Percentiles rank a stretch among this genome's conserved stretches.
Evolutionary conservation across 2,888 invertebrate genomes (phyloP).

Genomic region (Ennomos erosarius): DNA sequence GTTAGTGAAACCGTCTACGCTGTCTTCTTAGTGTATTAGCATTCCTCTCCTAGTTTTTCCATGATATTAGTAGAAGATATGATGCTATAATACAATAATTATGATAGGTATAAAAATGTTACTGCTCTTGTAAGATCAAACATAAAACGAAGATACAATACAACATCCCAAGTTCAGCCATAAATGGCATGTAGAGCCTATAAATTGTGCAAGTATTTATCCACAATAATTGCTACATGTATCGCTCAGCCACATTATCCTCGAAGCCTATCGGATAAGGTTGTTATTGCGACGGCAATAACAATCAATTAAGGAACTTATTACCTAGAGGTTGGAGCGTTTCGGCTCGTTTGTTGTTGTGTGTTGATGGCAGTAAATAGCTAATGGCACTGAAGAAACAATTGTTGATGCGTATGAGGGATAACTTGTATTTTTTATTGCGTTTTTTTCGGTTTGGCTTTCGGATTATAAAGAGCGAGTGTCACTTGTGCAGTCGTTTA

Average conservation of each 20-base stretch:
- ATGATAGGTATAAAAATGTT: no score
- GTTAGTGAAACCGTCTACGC: no score
- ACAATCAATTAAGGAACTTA: conserved; percentile 73
- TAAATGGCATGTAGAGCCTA: conserved; percentile 18
- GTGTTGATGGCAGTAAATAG: conserved; percentile 14
- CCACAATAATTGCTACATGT: conserved; percentile 24
- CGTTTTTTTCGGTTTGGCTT: neutral
- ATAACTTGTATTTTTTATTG: neutral
- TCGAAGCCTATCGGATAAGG: conserved; percentile 41
- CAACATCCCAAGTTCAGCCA: conserved; percentile 9
- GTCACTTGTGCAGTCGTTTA: no score
- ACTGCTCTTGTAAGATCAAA: no score
- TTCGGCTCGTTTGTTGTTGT: conserved; percentile 46
- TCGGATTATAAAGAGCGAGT: no score
- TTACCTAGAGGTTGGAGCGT: conserved; percentile 49
- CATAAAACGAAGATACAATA: conserved; percentile 1
- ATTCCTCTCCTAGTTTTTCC: no score
- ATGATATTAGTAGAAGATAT: no score
- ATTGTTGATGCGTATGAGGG: conserved; percentile 1
- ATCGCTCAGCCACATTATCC: conserved; percentile 32
- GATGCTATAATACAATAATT: no score
- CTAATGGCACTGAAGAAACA: conserved; percentile 6
- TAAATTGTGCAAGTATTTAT: conserved; percentile 24
- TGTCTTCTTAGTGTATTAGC: no score
- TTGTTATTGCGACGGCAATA: conserved; percentile 56